Evolutionary conservation across 2,113 vertebrate genomes (phyloP), one percentile per base, ranked within the genome.

Genomic region (Lamprotornis superbus): DNA sequence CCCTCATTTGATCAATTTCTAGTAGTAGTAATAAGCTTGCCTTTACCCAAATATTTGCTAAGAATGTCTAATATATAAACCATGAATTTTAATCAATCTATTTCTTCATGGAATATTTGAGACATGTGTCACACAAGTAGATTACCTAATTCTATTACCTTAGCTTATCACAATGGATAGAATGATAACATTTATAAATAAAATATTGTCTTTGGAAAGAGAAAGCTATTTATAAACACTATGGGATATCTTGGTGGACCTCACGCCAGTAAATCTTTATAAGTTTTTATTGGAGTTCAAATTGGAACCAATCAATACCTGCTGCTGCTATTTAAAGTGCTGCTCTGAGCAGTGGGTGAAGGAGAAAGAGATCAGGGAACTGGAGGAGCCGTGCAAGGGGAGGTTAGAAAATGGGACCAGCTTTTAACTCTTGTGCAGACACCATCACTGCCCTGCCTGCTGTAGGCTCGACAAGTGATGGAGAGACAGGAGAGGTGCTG

Each of bases 181-280:
- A 92, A 82, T 64, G 13, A 74, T 91, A 77, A 44, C 81, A 77
- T 91, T 86, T 92, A 95, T 94, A 92, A 96, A 96, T 96, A 96
- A 96, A 96, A 94, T 25, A 94, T 56, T 68, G n/a, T 65, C 59
- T 75, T 88, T 79, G 74, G 24, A 88, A 87, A 95, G 44, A 83
- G 73, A 87, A 90, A 68, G 56, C 37, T 94, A 94, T 97, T 96
- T 93, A 95, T 95, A 94, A 67, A 71, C 37, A 59, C 50, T 61
- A 22, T 31, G 49, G 81, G 57, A 61, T 46, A 57, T 39, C 47
- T 33, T 61, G 65, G 55, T 95, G 69, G 83, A 76, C 25, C 47
- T 87, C 8, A 5, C 7, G 2, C 30, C 63, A 78, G 60, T 68
- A 92, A 93, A 83, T 73, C 83, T 84, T 73, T 74, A 0, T 78